These are phyloP conservation scores for Perca flavescens DNA, from an alignment of 2,113 vertebrate genomes.

Conservation along the genomic window DNA sequence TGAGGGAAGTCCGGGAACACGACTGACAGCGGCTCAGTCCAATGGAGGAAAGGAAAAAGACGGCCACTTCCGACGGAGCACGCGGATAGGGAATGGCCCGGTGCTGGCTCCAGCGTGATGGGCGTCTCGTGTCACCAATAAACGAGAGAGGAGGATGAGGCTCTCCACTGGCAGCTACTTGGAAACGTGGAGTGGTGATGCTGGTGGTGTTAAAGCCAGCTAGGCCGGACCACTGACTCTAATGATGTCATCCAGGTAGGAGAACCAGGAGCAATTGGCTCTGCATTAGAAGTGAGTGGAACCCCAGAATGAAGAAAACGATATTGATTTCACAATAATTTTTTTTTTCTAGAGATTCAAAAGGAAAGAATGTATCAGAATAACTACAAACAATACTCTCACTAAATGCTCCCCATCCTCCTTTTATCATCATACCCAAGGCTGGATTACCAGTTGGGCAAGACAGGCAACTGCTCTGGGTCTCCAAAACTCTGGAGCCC, in stretches of 20 bases:
- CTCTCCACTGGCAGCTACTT: slow-evolving; percentile 70
- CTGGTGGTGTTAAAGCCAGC: slow-evolving; percentile 46
- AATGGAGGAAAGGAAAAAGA: slow-evolving; percentile 59
- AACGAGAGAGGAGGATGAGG: slow-evolving; percentile 22
- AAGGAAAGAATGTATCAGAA: background rate
- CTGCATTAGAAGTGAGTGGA: background rate
- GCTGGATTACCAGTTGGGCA: background rate
- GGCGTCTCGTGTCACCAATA: slow-evolving; percentile 75
- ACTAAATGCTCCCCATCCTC: background rate
- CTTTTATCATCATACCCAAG: background rate
- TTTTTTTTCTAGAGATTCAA: background rate
- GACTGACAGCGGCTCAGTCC: slow-evolving; percentile 73
- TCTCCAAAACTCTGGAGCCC: background rate
- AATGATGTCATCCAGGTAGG: slow-evolving; percentile 60
- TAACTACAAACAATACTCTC: background rate
- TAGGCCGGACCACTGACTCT: slow-evolving; percentile 11
- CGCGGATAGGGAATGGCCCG: slow-evolving; percentile 69
- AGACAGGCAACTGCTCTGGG: background rate
- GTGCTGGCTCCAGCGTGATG: slow-evolving; percentile 61
- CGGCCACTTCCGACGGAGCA: slow-evolving; percentile 66
- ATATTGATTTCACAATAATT: background rate
- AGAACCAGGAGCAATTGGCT: background rate
- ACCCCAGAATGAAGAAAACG: background rate
- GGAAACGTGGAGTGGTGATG: slow-evolving; percentile 84
- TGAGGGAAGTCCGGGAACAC: slow-evolving; percentile 54